These are phyloP conservation scores for Leucoraja ocellata DNA, from an alignment of 2,797 vertebrate species.

Conservation along the genomic window DNA sequence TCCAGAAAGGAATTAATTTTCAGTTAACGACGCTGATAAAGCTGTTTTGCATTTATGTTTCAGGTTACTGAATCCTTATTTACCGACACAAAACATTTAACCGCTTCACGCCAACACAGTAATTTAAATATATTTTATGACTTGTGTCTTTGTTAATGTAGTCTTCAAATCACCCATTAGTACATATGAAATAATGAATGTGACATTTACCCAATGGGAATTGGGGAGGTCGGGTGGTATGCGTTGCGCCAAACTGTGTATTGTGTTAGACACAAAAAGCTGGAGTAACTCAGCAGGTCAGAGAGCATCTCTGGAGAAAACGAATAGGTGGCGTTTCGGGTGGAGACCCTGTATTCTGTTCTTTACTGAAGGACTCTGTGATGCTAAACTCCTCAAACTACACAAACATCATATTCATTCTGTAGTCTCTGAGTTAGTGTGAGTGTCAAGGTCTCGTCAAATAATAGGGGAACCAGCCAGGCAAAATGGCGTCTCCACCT, in stretches of 20 bases:
- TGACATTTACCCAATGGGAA: background rate
- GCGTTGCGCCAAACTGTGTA: background rate
- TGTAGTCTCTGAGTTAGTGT: background rate
- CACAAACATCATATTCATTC: background rate
- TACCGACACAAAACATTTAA: background rate
- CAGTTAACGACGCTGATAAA: no score
- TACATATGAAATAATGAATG: background rate
- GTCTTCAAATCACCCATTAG: background rate
- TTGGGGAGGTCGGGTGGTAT: background rate
- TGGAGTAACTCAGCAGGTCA: no score
- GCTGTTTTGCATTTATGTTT: no score
- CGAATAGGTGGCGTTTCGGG: no score
- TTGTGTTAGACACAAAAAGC: no score
- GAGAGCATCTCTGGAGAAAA: no score
- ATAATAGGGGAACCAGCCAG: background rate
- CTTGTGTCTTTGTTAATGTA: background rate
- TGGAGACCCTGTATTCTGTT: no score
- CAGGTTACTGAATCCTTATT: background rate
- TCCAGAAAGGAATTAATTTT: no score
- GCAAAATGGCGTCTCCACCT: background rate
- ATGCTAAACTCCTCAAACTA: background rate
- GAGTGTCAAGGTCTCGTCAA: background rate
- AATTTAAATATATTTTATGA: background rate
- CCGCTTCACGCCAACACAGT: background rate
- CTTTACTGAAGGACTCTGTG: no score